phyloP scores from a whole-genome alignment of 2,113 vertebrate species.

The Gorsachius goisagi region DNA sequence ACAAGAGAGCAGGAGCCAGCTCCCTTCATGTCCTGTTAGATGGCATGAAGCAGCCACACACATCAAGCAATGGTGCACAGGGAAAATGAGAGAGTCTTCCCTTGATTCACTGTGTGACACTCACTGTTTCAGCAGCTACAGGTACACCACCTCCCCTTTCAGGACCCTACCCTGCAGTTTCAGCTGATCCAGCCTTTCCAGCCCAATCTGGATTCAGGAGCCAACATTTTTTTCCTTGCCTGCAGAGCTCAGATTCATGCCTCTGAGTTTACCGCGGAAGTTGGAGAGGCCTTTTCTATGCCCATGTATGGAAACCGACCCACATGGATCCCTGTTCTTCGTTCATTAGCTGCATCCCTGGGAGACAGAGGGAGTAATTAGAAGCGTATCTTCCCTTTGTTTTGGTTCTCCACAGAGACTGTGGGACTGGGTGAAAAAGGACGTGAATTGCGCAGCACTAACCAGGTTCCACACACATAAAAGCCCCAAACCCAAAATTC shows the following conservation, averaged over 20 bases:
- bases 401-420: slow-evolving; percentile 53
- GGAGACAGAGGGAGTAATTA: slow-evolving; percentile 70
- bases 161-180: slow-evolving; percentile 62
- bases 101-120: not conserved
- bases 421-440: slow-evolving; percentile 26
- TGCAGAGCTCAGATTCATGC: slow-evolving; percentile 63
- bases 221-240: slow-evolving; percentile 58
- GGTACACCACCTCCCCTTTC: slow-evolving; percentile 18
- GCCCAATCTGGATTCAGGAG: slow-evolving; percentile 61
- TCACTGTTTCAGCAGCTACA: not conserved
- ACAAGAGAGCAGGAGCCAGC: not conserved
- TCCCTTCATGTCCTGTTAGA: not conserved
- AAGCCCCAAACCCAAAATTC: slow-evolving; percentile 26
- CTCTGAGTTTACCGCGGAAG: slow-evolving; percentile 60
- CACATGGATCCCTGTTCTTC: slow-evolving; percentile 66
- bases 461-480: slow-evolving; percentile 31
- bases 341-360: slow-evolving; percentile 65
- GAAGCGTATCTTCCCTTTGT: slow-evolving; percentile 40
- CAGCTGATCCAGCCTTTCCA: slow-evolving; percentile 61
- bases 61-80: not conserved
- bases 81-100: not conserved
- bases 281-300: slow-evolving; percentile 65
- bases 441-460: not conserved
- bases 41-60: not conserved
- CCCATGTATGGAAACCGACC: slow-evolving; percentile 66